Evolutionary conservation across 2,113 vertebrate genomes (phyloP), one percentile per base, ranked within the genome.

Genomic region (Myxocyprinus asiaticus): DNA sequence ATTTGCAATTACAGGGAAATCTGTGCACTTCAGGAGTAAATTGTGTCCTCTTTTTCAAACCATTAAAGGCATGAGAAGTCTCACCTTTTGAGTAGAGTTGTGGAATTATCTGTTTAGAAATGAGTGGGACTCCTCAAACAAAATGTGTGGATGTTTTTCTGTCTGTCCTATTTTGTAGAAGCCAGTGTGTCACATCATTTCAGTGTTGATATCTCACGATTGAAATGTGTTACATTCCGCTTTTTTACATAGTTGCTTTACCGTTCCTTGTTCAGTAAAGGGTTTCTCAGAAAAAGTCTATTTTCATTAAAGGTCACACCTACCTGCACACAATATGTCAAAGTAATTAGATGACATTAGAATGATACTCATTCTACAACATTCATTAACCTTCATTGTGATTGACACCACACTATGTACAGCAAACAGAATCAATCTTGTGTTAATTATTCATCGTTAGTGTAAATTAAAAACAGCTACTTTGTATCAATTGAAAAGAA

Each of bases 391-490:
- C 45, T 76, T 83, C 53, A 75, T 14, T 64, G 45, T 47, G 53
- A 63, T 7, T 76, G 71, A 79, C 17, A 82, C 53, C 12, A 15
- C 51, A 59, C 17, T 64, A 10, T 63, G 59, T 33, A 33, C 22
- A 33, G 22, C 22, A 33, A 33, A 17, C 63, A 15, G 47, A 48
- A 44, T 63, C 71, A 74, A 44, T 73, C 58, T 50, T 74, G 45
- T 50, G 71, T 86, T 86, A 83, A 87, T 89, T 86, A 90, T 87
- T 89, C 62, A 89, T 87, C 67, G 78, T 62, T 50, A 50, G 74
- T 62, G 74, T 75, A 51, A 70, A 79, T 53, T 65, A 65, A 76
- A 76, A 76, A 65, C 22, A 63, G 55, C 70, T 73, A 55, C 50
- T 74, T 63, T 67, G 63, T 6, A n/a, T 14, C 14, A 70, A 53